Evolutionary conservation across 2,888 invertebrate species (phyloP), one percentile per base, ranked within the genome.

Genomic region (Meandrusa payeni): DNA sequence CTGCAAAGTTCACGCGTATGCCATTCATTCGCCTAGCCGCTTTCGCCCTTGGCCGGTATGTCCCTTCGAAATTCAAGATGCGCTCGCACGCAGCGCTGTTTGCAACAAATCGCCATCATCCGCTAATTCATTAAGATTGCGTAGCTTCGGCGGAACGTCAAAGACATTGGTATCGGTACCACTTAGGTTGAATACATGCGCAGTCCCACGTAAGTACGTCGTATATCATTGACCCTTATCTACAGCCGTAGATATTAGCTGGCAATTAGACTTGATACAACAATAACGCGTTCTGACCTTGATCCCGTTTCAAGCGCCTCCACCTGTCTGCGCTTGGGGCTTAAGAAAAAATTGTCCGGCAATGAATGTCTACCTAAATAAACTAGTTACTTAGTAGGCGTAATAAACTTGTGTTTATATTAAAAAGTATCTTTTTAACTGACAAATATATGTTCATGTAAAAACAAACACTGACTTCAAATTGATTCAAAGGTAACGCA

Each of bases 241-340:
- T n/a, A 27, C 13, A 37, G 27, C 22, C 15, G 17, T 45, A 31
- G 29, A 33, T 34, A 38, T 75, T 70, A 73, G 63, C 57, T 59
- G 54, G 57, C 76, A 75, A 79, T 82, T 78, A 81, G 61, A 55
- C 58, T 65, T 59, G 4, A 4, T 68, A 67, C 61, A 74, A 78
- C 76, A 76, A 81, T 77, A 76, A 67, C 57, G 55, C 57, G 49
- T 49, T 46, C 51, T 68, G 61, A 74, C 83, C 83, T 79, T 85
- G 83, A 75, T 79, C 83, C 76, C 69, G 66, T 70, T 83, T 55
- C 49, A 49, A 49, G 55, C 61, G 52, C 55, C 62, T 66, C 68
- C 74, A 77, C 73, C 76, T 76, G 74, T 59, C 64, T 54, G 54
- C 51, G 57, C 48, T 58, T 48, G 46, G 51, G 58, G 54, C 57